Conservation (phyloP, 1,140 invertebrate genomes). For the Euglossa dilemma region DNA sequence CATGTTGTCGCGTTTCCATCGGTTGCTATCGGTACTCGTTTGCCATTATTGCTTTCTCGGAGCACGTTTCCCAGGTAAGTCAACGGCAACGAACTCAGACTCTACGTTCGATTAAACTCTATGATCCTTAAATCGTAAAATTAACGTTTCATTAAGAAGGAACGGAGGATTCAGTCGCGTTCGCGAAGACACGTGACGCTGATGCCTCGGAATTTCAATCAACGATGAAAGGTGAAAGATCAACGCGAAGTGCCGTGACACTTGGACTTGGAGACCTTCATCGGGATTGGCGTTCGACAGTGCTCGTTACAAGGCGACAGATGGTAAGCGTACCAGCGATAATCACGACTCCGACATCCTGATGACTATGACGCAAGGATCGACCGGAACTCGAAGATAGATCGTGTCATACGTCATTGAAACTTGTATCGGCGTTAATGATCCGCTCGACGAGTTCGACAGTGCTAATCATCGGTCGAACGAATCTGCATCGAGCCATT, state of each 20-base stretch:
- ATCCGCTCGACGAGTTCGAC: neutral
- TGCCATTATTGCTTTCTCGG: no score
- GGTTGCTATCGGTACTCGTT: no score
- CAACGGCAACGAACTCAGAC: no score
- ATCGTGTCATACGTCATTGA: neutral
- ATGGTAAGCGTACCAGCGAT: neutral
- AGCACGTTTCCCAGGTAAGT: no score
- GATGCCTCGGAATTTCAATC: neutral
- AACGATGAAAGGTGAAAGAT: neutral
- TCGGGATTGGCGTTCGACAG: neutral
- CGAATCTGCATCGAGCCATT: neutral
- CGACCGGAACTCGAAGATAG: neutral
- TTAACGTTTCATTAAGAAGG: no score
- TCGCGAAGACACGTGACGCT: no score
- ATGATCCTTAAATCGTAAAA: no score
- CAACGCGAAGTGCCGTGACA: neutral
- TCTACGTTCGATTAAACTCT: no score
- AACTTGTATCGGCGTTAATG: neutral
- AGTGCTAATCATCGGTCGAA: neutral
- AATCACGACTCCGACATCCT: neutral
- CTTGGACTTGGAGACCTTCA: neutral
- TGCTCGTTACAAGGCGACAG: neutral
- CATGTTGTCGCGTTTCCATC: no score
- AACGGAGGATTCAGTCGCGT: no score
- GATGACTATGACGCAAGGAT: neutral